phyloP scores from a whole-genome alignment of 1,140 invertebrate species.

The Pinna nobilis region DNA sequence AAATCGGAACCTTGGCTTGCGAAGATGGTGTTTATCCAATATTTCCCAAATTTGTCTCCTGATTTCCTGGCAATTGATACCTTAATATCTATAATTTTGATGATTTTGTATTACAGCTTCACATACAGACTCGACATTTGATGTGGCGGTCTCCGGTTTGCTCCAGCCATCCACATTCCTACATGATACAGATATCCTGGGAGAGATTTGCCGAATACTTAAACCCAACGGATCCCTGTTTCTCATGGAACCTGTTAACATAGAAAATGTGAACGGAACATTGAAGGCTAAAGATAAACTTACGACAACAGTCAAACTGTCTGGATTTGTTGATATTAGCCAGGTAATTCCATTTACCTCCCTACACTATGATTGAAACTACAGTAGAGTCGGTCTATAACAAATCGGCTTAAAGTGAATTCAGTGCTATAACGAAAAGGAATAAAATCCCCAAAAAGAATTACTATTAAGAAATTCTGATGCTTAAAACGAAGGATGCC shows the following conservation, averaged over 20 bases:
- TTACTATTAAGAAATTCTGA: too few relatives aligned
- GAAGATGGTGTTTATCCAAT: too few relatives aligned
- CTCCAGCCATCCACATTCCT: constrained; percentile 59
- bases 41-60: too few relatives aligned
- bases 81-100: too few relatives aligned
- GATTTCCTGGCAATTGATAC: too few relatives aligned
- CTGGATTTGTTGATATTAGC: constrained; percentile 74
- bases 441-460: too few relatives aligned
- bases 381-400: too few relatives aligned
- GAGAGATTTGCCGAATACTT: constrained; percentile 73
- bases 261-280: constrained; percentile 31
- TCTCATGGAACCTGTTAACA: constrained; percentile 19
- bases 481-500: too few relatives aligned
- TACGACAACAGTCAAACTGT: constrained; percentile 71
- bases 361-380: constrained; percentile 1
- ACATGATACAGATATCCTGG: constrained; percentile 65
- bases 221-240: constrained; percentile 72
- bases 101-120: constrained; percentile 60
- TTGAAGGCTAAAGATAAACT: constrained; percentile 63
- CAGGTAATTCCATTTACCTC: constrained; percentile 46
- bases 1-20: too few relatives aligned
- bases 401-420: too few relatives aligned
- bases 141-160: constrained; percentile 72
- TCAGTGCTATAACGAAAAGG: too few relatives aligned
- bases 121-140: constrained; percentile 70